phyloP scores from a whole-genome alignment of 2,888 invertebrate genomes.

The Pandemis cinnamomeana region DNA sequence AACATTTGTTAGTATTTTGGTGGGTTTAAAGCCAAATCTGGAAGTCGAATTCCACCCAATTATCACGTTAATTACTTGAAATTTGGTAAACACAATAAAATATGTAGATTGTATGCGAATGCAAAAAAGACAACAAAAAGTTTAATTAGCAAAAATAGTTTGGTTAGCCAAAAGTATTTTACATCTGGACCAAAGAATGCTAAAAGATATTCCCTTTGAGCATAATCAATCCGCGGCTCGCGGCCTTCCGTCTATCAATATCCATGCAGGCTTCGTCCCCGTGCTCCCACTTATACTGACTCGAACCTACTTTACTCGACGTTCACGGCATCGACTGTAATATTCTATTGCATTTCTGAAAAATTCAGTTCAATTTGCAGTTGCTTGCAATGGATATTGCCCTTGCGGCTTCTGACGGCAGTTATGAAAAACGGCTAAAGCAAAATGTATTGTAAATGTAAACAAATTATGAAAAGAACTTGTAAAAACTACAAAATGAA shows the following conservation, averaged over 20 bases:
- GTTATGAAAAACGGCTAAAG: background rate
- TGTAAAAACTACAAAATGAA: too few species aligned
- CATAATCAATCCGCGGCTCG: slow-evolving; percentile 5
- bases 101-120: too few species aligned
- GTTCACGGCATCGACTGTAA: background rate
- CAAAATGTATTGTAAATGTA: too few species aligned
- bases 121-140: too few species aligned
- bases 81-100: too few species aligned
- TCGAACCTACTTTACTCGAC: slow-evolving; percentile 9
- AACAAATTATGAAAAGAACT: too few species aligned
- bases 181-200: background rate
- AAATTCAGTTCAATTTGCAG: slow-evolving; percentile 13
- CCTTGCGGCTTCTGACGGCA: background rate
- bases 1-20: too few species aligned
- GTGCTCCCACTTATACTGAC: slow-evolving; percentile 7
- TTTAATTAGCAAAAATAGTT: too few species aligned
- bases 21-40: too few species aligned
- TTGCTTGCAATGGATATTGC: background rate
- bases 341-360: slow-evolving; percentile 18
- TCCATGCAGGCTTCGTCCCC: background rate
- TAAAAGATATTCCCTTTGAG: slow-evolving; percentile 10
- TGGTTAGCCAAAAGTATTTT: too few species aligned
- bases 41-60: too few species aligned
- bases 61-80: too few species aligned
- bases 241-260: slow-evolving; percentile 12